Evolutionary conservation across 2,113 vertebrate genomes (phyloP), one percentile per base, ranked within the genome.

Genomic region (Procavia capensis): DNA sequence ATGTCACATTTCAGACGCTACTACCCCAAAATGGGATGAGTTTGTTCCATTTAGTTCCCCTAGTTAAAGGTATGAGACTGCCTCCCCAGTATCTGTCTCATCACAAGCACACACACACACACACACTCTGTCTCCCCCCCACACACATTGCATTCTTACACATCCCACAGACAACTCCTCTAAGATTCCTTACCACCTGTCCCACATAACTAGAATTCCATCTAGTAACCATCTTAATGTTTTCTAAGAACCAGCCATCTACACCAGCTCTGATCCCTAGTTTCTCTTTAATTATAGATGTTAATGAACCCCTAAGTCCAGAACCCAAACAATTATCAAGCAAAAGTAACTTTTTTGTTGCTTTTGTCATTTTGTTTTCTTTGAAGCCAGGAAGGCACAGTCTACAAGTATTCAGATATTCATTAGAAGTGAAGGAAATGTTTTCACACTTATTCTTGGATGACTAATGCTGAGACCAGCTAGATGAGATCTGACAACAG

Each of bases 391-490:
- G 7, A 14, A 66, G 16, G 20, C 17, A 50, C 29, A 36, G 83
- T 84, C 27, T 66, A 72, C 17, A 88, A 72, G 34, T 91, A 36
- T 54, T 81, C 25, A 61, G n/a, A 41, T 84, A 66, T 45, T 82
- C 17, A 9, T 45, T n/a, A 41, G 43, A 90, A 83, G 29, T 31
- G 27, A 85, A 11, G 4, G 9, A 75, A 87, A 10, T 47, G 81
- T 84, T 95, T 93, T 70, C 54, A 45, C 68, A 6, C n/a, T 54
- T 84, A 78, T 75, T 95, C 27, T 88, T 76, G 24, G 63, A 76
- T 1, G 68, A 75, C 3, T 64, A 20, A 61, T 57, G 3, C 25
- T 34, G 17, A 0, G 11, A 85, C 24, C 82, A 20, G 27, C 19
- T 6, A 31, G n/a, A n/a, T n/a, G n/a, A n/a, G n/a, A n/a, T n/a